Evolutionary conservation across 1,140 invertebrate species (phyloP).

Genomic region (Calliopsis andreniformis): DNA sequence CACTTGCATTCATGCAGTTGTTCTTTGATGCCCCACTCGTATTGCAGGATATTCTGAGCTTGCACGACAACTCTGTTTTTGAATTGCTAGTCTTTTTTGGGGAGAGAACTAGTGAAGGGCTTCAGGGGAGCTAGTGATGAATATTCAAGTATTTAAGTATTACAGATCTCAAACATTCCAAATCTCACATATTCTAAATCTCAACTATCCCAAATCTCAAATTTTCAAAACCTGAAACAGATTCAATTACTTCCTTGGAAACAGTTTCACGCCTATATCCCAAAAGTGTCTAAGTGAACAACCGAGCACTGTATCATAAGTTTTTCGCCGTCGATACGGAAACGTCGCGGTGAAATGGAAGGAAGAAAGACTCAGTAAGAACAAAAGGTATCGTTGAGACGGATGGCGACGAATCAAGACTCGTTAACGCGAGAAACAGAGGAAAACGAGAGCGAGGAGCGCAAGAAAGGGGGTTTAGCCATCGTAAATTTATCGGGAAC

Average conservation of each 20-base stretch:
- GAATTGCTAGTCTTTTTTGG: too few relatives aligned
- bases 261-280: too few relatives aligned
- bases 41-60: too few relatives aligned
- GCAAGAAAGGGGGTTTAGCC: conserved; percentile 50
- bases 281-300: not conserved
- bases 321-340: not conserved
- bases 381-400: conserved; percentile 52
- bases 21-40: not conserved
- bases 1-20: not conserved
- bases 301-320: not conserved
- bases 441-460: conserved; percentile 36
- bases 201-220: too few relatives aligned
- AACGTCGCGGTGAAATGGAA: not conserved
- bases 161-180: too few relatives aligned
- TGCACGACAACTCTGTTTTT: too few relatives aligned
- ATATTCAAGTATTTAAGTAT: too few relatives aligned
- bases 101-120: too few relatives aligned
- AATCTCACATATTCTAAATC: too few relatives aligned
- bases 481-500: conserved; percentile 71
- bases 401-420: conserved; percentile 63
- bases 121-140: too few relatives aligned
- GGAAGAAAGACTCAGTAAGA: conserved; percentile 16
- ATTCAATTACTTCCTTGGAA: too few relatives aligned
- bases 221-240: too few relatives aligned
- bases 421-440: conserved; percentile 64